Evolutionary conservation across 2,113 vertebrate species (phyloP), one percentile per base, ranked within the genome.

Genomic region (Puntigrus tetrazona): DNA sequence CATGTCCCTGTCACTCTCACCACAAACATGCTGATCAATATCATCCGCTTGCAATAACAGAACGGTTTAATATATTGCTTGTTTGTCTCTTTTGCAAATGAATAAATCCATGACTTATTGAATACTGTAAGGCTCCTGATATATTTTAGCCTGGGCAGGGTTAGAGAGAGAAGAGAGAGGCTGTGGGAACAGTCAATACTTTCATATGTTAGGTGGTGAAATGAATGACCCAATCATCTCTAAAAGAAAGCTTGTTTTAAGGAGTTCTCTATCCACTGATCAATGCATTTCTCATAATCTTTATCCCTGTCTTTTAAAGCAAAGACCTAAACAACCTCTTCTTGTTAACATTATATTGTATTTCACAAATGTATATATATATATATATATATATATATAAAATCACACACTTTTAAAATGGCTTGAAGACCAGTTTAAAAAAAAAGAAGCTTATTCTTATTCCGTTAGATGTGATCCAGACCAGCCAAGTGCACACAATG

Each of bases 161-260:
- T 78, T 88, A 88, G 82, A 84, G 86, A 88, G 88, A 85, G 90
- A 91, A 88, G 89, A 89, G 74, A 45, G 84, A 55, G 86, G 87
- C 89, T 92, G 90, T 94, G 93, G 91, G 93, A 94, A 93, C 92
- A 89, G 91, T 94, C 94, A 91, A 94, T 94, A 93, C 92, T 94
- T 94, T 93, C 91, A 93, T 91, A 92, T 93, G 92, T 94, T 93
- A 93, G 91, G 88, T 91, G 91, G 88, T 92, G 90, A 93, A 93
- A 94, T 94, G 90, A 94, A 94, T 93, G 92, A 92, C 90, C 91
- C 92, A 91, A 93, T 93, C 92, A 92, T 92, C 92, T 88, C 91
- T 90, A 91, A 91, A 91, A 93, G 91, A 92, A 92, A 90, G 91
- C 90, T 91, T 82, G 65, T 92, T 93, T 93, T 94, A 92, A 92